Evolutionary conservation across 2,888 invertebrate genomes (phyloP), one percentile per base, ranked within the genome.

Genomic region (Dolichomitus sp.): DNA sequence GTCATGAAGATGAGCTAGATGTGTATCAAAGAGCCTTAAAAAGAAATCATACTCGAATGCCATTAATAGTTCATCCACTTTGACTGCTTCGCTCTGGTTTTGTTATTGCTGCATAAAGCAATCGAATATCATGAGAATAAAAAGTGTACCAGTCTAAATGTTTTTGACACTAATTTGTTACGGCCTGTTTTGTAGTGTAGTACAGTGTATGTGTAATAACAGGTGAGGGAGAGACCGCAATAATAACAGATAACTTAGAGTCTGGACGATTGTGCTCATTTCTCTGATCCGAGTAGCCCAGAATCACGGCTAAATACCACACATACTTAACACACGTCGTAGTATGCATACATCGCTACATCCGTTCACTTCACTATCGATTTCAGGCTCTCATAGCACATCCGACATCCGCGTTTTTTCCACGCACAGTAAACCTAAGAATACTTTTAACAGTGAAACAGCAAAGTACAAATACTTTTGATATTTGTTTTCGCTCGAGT

Each of bases 331-430:
- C 40, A 33, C 59, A 14, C 14, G 48, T 19, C 4, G 50, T 69
- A 37, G 12, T 19, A 40, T 33, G 52, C 40, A 61, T 74, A 30
- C 61, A 57, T 63, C 27, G 30, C 17, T 27, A 42, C 78, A 79
- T 80, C 74, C 76, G 69, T 72, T 81, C 52, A 61, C 73, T 85
- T 89, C 88, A 90, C 89, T 91, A 85, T 91, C 91, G 88, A 81
- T 92, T 91, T 91, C 90, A 84, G 70, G 52, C 72, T 73, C 81
- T 52, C 66, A 50, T 45, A 42, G 50, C 61, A 79, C 30, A 79
- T 77, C 73, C 70, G 65, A 48, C 66, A 82, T 82, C 80, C 54
- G 59, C 33, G 19, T 52, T 70, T 57, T 27, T 45, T 61, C 12
- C 33, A 14, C 14, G 14, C 9, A 40, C 73, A 52, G 73, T 68